Conservation (phyloP, 2,113 vertebrate genomes). For the Phocoena sinus region DNA sequence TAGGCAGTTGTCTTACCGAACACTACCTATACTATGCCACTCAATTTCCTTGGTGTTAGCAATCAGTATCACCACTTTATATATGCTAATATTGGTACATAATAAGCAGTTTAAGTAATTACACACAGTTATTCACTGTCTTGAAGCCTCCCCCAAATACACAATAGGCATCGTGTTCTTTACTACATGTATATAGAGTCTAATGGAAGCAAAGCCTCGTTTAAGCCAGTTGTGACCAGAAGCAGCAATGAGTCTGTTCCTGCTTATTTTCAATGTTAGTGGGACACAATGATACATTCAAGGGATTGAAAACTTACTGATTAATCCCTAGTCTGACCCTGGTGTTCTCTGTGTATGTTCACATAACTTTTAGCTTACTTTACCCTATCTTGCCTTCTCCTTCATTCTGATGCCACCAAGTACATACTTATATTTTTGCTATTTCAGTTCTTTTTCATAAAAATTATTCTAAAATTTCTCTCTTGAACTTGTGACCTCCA, state of each 20-base stretch:
- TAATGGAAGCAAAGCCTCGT: fast-evolving
- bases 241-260: not conserved
- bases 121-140: not conserved
- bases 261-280: not conserved
- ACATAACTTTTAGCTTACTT: not conserved
- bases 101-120: not conserved
- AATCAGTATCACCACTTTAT: not conserved
- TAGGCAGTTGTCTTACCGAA: not conserved
- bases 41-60: fast-evolving
- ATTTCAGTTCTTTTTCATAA: not conserved
- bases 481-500: not conserved
- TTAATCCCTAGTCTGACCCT: fast-evolving
- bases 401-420: not conserved
- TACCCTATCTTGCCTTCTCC: fast-evolving
- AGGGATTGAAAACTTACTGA: fast-evolving
- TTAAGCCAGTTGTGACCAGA: not conserved
- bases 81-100: fast-evolving
- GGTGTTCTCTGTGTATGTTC: fast-evolving
- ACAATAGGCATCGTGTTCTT: not conserved
- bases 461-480: not conserved
- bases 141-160: not conserved
- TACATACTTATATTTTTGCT: not conserved
- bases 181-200: fast-evolving
- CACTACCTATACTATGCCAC: fast-evolving
- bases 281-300: not conserved